These are phyloP conservation scores for Agrilus cyanescens DNA, from an alignment of 2,888 invertebrate species.

Conservation along the genomic window DNA sequence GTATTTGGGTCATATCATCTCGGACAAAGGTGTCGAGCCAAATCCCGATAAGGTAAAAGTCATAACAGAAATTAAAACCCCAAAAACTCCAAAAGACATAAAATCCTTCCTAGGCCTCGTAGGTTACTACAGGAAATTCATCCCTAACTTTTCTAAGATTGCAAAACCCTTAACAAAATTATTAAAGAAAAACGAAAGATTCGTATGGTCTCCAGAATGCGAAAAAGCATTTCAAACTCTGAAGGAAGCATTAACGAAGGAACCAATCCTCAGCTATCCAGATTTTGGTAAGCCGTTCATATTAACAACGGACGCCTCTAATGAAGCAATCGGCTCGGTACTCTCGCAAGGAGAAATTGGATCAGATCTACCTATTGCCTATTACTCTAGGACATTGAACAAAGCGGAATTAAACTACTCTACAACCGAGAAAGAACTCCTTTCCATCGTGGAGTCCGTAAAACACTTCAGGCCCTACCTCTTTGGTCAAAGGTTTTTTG, in stretches of 20 bases:
- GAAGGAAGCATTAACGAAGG: neutral
- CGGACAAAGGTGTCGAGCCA: neutral
- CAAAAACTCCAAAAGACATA: too few relatives aligned
- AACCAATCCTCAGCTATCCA: too few relatives aligned
- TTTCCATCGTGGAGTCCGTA: neutral
- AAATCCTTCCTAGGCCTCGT: too few relatives aligned
- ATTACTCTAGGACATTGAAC: neutral
- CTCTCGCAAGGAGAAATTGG: neutral
- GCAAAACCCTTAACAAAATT: neutral
- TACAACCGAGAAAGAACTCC: neutral
- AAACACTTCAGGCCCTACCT: conserved; percentile 1
- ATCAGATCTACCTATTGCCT: neutral
- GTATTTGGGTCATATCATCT: neutral
- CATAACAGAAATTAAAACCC: too few relatives aligned
- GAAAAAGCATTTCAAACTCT: neutral
- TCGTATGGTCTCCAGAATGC: neutral
- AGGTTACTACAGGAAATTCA: neutral
- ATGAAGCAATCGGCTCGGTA: neutral
- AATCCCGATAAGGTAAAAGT: neutral
- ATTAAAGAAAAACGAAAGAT: too few relatives aligned
- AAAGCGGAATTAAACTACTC: neutral
- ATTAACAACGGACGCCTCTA: too few relatives aligned
- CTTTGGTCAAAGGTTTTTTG: neutral
- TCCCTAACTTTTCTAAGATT: neutral
- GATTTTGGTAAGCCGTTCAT: too few relatives aligned